A percentile compares a stretch with the other conserved stretches of the same genome.
Conservation (phyloP, 2,113 vertebrate species). For the Festucalex cinctus region DNA sequence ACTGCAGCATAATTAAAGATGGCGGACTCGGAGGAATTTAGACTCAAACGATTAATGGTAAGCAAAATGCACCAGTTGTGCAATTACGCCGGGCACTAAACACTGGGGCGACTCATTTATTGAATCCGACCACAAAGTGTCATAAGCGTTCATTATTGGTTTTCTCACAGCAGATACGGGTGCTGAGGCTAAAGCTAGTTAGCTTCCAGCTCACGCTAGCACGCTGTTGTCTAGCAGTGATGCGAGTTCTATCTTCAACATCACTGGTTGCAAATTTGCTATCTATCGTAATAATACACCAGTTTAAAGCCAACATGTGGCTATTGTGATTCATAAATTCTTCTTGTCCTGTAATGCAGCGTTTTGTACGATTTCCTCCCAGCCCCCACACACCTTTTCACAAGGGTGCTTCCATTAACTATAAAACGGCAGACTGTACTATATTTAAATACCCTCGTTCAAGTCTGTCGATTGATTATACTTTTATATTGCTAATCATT, state of each 20-base stretch:
- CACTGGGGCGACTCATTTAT: no score
- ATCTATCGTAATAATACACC: neutral
- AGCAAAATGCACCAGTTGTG: neutral
- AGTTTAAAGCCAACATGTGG: neutral
- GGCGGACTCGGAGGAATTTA: constrained; percentile 67
- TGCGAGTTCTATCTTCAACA: neutral
- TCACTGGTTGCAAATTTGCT: no score
- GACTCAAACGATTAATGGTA: constrained; percentile 63
- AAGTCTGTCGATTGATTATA: neutral
- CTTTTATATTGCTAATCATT: neutral
- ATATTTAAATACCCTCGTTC: neutral
- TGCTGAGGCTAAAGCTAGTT: constrained; percentile 8
- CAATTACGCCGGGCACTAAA: no score
- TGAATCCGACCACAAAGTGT: neutral
- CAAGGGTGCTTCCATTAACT: neutral
- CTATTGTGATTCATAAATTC: neutral
- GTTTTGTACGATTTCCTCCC: neutral
- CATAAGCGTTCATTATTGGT: no score
- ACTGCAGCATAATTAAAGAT: constrained; percentile 66
- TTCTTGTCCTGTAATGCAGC: no score
- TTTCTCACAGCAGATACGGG: neutral
- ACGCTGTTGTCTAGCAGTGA: neutral
- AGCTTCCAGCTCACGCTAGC: constrained; percentile 6
- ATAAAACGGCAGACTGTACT: neutral
- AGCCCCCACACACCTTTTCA: neutral